Conservation (phyloP, 2,888 invertebrate genomes). For the Anthoptus insignis region DNA sequence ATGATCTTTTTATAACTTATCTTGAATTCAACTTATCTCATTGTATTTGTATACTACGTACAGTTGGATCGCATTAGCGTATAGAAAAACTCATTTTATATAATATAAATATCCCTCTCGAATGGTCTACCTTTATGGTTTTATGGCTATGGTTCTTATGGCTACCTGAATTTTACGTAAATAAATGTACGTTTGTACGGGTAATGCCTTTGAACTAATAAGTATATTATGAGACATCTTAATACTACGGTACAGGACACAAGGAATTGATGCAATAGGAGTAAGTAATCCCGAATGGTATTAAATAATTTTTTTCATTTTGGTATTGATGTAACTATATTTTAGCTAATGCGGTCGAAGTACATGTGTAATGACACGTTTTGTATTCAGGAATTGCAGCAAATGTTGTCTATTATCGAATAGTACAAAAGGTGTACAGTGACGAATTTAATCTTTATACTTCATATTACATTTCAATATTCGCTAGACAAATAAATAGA, state of each 20-base stretch:
- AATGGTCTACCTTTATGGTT: too few relatives aligned
- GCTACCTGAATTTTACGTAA: too few relatives aligned
- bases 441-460: conserved; percentile 50
- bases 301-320: too few relatives aligned
- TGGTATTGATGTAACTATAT: too few relatives aligned
- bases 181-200: background rate
- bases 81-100: too few relatives aligned
- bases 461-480: conserved; percentile 25
- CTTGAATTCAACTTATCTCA: conserved; percentile 5
- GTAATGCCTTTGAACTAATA: background rate
- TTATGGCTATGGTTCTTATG: too few relatives aligned
- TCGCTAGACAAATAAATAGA: conserved; percentile 26
- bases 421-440: conserved; percentile 63
- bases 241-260: too few relatives aligned
- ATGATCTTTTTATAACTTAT: conserved; percentile 20
- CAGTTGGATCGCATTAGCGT: background rate
- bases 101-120: too few relatives aligned
- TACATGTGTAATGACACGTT: background rate
- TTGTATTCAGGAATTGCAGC: conserved; percentile 45
- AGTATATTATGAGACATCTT: too few relatives aligned
- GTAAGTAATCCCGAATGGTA: background rate
- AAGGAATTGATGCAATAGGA: background rate
- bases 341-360: background rate
- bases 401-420: conserved; percentile 63
- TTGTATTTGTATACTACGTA: background rate